Percentiles rank a stretch among this genome's conserved stretches.
Conservation (phyloP, 1,140 invertebrate genomes). For the Lepidurus packardi region DNA sequence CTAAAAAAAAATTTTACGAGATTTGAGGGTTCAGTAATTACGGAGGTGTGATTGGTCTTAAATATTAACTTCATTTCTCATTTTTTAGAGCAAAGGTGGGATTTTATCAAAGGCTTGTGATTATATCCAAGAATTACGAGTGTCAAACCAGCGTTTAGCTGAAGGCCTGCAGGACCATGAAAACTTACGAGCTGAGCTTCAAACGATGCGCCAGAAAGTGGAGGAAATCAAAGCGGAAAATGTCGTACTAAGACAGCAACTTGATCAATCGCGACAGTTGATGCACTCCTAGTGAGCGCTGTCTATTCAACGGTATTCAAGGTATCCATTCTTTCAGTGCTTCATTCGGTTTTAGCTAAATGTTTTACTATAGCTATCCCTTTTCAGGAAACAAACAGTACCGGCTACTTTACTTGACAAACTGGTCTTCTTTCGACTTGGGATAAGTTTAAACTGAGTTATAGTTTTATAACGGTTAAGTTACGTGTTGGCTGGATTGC, state of each 20-base stretch:
- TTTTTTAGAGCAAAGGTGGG: slow-evolving; percentile 81
- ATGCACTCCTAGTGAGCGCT: slow-evolving; percentile 1
- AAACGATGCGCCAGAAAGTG: slow-evolving; percentile 53
- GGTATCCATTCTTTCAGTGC: neutral
- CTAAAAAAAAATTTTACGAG: neutral
- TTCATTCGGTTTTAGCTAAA: neutral
- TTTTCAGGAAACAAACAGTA: too few species aligned
- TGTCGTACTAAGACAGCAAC: slow-evolving; percentile 49
- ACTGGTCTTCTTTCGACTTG: too few species aligned
- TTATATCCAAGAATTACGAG: slow-evolving; percentile 80
- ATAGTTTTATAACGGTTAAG: too few species aligned
- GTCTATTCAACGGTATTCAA: neutral
- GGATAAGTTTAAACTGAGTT: too few species aligned
- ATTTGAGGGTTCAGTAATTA: slow-evolving; percentile 39
- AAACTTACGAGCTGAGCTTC: slow-evolving; percentile 53
- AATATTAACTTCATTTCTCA: neutral
- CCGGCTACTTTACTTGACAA: too few species aligned
- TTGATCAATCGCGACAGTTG: slow-evolving; percentile 42
- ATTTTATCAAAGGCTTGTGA: slow-evolving; percentile 94
- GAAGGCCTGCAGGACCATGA: slow-evolving; percentile 58
- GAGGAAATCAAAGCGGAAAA: slow-evolving; percentile 59
- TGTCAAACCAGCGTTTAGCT: slow-evolving; percentile 62
- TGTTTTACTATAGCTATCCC: neutral
- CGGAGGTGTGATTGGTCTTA: slow-evolving; percentile 30
- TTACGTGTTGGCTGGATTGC: too few species aligned